These are phyloP conservation scores for Diarsia mendica DNA, from an alignment of 2,888 invertebrate genomes.

Conservation along the genomic window DNA sequence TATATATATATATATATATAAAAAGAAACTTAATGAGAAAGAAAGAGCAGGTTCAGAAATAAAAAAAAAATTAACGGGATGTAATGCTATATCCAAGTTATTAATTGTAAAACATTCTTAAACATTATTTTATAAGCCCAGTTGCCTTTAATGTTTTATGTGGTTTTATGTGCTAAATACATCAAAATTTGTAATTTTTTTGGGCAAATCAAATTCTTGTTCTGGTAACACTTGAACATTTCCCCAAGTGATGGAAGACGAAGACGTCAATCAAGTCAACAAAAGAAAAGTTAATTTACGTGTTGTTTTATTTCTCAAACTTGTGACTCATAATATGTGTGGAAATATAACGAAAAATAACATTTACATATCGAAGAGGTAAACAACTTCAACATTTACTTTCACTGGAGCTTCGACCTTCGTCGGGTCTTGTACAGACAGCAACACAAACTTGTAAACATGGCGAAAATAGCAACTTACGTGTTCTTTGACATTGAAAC, in stretches of 20 bases:
- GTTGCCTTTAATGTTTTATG: neutral
- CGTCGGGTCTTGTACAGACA: neutral
- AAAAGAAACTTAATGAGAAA: neutral
- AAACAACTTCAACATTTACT: neutral
- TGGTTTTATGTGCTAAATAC: neutral
- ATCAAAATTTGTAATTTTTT: neutral
- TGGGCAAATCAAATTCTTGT: neutral
- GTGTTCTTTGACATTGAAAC: slow-evolving; percentile 94
- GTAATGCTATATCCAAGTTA: neutral
- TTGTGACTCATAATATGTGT: neutral
- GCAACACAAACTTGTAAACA: slow-evolving; percentile 36
- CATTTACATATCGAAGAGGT: neutral
- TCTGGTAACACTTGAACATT: neutral
- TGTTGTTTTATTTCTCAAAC: neutral
- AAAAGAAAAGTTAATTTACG: neutral
- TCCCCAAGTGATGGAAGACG: neutral
- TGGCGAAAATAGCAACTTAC: slow-evolving; percentile 88
- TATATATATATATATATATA: too few species aligned
- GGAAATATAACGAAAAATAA: neutral
- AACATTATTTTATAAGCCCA: neutral
- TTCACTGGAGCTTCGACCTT: neutral
- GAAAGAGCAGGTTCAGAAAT: neutral
- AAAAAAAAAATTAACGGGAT: neutral
- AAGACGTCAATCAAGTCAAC: neutral
- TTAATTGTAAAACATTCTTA: neutral